These are phyloP conservation scores for Sycophila sp. DNA, from an alignment of 1,140 invertebrate species.

Conservation along the genomic window DNA sequence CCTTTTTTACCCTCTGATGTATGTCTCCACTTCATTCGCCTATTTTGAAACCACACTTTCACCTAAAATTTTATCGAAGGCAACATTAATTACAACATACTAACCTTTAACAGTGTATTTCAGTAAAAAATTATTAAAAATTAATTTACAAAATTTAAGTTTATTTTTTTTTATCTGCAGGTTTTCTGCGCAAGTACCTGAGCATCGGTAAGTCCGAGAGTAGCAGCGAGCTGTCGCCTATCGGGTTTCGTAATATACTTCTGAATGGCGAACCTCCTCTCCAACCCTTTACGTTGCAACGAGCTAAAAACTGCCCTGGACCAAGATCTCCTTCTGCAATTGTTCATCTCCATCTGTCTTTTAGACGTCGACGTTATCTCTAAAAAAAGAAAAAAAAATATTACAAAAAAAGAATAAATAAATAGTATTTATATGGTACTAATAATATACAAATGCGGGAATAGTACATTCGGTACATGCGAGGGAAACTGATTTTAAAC, in stretches of 20 bases:
- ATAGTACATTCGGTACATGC: too few relatives aligned
- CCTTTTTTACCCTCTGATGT: slow-evolving; percentile 74
- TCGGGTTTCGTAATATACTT: slow-evolving; percentile 96
- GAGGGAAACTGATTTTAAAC: too few relatives aligned
- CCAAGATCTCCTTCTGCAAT: slow-evolving; percentile 84
- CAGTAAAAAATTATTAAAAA: neutral
- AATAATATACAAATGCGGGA: too few relatives aligned
- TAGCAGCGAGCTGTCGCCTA: slow-evolving; percentile 88
- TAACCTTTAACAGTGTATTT: neutral
- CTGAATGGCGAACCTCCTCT: slow-evolving; percentile 89
- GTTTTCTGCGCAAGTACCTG: too few relatives aligned
- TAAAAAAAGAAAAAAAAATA: neutral
- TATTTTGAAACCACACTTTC: slow-evolving; percentile 94
- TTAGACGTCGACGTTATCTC: neutral
- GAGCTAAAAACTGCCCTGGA: slow-evolving; percentile 94
- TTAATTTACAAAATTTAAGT: slow-evolving; percentile 16
- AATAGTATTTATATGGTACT: too few relatives aligned
- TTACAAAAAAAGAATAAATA: neutral
- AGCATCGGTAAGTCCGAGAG: slow-evolving; percentile 88
- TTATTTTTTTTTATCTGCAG: too few relatives aligned
- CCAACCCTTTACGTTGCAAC: slow-evolving; percentile 88
- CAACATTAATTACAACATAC: neutral
- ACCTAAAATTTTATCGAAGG: slow-evolving; percentile 69
- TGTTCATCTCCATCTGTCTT: neutral
- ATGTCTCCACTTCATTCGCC: slow-evolving; percentile 93